phyloP scores from a whole-genome alignment of 2,797 vertebrate species.

The Pampus argenteus region DNA sequence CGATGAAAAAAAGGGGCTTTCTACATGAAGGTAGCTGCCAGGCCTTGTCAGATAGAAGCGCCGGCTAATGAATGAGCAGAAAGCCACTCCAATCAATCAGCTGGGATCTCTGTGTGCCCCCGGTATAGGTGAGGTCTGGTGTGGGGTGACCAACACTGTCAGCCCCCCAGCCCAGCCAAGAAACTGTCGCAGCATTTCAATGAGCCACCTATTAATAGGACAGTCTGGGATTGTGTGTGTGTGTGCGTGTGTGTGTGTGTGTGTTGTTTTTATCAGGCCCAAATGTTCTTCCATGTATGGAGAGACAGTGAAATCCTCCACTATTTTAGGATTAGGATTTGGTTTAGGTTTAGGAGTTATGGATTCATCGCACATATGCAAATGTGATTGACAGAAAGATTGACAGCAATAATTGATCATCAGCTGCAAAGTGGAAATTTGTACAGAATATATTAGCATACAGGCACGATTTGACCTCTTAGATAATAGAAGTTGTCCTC shows the following conservation, averaged over 20 bases:
- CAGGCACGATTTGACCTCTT: neutral
- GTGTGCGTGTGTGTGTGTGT: neutral
- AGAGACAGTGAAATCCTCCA: neutral
- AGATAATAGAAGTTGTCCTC: too few species aligned
- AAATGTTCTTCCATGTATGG: neutral
- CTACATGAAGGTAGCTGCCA: constrained; percentile 88
- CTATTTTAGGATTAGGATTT: neutral
- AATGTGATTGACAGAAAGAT: constrained; percentile 1
- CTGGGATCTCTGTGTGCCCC: constrained; percentile 84
- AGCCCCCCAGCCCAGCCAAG: constrained; percentile 77
- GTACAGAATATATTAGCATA: neutral
- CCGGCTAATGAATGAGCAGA: constrained; percentile 88
- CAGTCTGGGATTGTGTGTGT: neutral
- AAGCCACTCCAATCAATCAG: constrained; percentile 86
- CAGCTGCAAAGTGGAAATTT: neutral
- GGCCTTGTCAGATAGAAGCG: constrained; percentile 85
- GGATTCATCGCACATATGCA: constrained; percentile 14
- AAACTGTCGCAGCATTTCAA: constrained; percentile 81
- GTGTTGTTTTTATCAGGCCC: constrained; percentile 3
- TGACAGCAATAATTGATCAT: neutral
- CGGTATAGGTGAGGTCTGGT: constrained; percentile 86
- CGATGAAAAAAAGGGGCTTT: constrained; percentile 74
- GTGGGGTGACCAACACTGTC: constrained; percentile 87
- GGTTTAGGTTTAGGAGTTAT: neutral
- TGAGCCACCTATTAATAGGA: constrained; percentile 77